Evolutionary conservation across 2,113 vertebrate species (phyloP), one percentile per base, ranked within the genome.

Genomic region (Emberiza fucata): DNA sequence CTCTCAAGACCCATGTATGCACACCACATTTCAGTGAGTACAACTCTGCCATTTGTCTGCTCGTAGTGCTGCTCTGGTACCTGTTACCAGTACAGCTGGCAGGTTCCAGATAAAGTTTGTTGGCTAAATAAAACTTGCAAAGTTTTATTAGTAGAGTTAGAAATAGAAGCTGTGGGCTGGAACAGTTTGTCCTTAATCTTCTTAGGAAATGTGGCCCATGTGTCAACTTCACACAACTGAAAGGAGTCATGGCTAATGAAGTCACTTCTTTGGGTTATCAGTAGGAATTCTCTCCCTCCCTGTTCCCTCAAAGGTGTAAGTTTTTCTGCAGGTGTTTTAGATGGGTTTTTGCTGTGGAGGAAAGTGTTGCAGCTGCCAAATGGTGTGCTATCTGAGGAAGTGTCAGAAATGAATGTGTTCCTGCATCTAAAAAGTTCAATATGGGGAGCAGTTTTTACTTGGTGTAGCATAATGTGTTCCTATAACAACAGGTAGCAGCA

Each of bases 1-100:
- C 98, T 99, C 64, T 99, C 99, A 18, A 98, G 99, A 51, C 99
- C 99, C 68, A 99, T 99, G 99, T 99, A 99, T 65, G 99, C 99
- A 60, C 99, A 99, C 94, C 99, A 99, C 96, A 99, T 99, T 97
- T 98, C 99, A 95, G 99, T 99, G 97, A 99, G 99, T 99, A 93
- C 16, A 91, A 9, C 24, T 76, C 37, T 87, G 40, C 79, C n/a
- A 3, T 47, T 88, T 86, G 18, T 42, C 88, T 89, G 35, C 51
- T 56, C 6, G 16, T 86, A 54, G n/a, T 82, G 21, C 35, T 71
- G 40, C 71, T 76, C 4, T 64, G 39, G 42, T 76, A 37, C 13
- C 3, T 28, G 4, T 29, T 83, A 20, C 8, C 23, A 31, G 7
- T 12, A 2, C 8, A 5, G 2, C 4, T 40, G 23, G 24, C 59